Conservation (phyloP, 2,113 vertebrate species). For the Bettongia penicillata region DNA sequence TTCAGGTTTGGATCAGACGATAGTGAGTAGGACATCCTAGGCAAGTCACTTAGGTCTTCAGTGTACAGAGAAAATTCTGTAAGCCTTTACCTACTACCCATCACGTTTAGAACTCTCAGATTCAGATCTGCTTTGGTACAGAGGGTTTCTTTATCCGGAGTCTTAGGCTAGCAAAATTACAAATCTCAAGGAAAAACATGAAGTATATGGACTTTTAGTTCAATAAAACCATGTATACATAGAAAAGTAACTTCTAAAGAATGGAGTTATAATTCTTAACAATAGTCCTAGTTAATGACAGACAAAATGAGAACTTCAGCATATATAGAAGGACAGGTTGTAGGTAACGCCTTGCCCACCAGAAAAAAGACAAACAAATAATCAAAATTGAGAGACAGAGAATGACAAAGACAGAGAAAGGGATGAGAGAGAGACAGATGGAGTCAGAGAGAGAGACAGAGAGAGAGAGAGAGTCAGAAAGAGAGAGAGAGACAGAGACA, state of each 20-base stretch:
- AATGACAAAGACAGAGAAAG: too few relatives aligned
- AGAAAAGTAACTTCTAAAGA: neutral
- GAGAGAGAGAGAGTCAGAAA: too few relatives aligned
- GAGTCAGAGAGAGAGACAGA: rapidly evolving
- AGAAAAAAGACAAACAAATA: neutral
- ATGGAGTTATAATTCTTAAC: neutral
- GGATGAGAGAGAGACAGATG: too few relatives aligned
- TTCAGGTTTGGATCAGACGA: neutral
- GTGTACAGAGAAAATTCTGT: neutral
- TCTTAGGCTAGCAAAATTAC: neutral
- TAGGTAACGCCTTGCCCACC: neutral
- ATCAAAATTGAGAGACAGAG: neutral
- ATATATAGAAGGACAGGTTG: neutral
- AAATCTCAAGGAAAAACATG: neutral
- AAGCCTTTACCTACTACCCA: neutral
- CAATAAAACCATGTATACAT: neutral
- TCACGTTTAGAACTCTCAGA: neutral
- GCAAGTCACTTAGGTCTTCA: neutral
- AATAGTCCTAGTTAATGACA: neutral
- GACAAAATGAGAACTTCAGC: neutral
- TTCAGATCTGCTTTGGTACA: neutral
- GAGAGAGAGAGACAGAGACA: too few relatives aligned
- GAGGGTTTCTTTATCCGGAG: neutral
- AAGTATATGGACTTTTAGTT: neutral
- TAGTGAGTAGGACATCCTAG: neutral